phyloP scores from a whole-genome alignment of 2,113 vertebrate genomes.

The Nerophis lumbriciformis region DNA sequence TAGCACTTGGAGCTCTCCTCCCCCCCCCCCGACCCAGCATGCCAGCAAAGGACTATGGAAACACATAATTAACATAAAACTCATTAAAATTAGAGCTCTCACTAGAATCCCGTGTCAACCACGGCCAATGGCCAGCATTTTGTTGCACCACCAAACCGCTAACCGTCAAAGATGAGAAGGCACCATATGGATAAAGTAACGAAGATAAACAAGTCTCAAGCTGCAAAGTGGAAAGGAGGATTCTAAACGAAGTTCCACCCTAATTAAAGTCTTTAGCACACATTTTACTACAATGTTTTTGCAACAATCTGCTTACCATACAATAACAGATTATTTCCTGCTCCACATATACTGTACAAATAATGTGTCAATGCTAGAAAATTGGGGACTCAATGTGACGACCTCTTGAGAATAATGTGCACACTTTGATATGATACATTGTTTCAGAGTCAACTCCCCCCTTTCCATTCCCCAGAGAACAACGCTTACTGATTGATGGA shows the following conservation, averaged over 20 bases:
- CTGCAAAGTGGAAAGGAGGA: constrained; percentile 24
- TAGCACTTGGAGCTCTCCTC: constrained; percentile 12
- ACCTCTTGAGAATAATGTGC: no score
- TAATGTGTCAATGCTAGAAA: neutral
- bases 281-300: constrained; percentile 15
- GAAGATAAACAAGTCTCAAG: constrained; percentile 47
- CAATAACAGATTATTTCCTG: no score
- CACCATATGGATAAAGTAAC: constrained; percentile 44
- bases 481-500: neutral
- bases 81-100: constrained; percentile 50
- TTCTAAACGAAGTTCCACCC: constrained; percentile 35
- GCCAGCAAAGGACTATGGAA: constrained; percentile 38
- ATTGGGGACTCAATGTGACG: no score
- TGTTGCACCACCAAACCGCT: constrained; percentile 38
- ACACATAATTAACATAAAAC: constrained; percentile 60
- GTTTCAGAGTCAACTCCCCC: no score
- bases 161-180: constrained; percentile 48
- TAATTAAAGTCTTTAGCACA: constrained; percentile 45
- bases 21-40: constrained; percentile 1
- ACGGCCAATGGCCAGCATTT: constrained; percentile 38
- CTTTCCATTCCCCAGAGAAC: constrained; percentile 8
- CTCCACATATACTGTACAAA: neutral
- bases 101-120: constrained; percentile 30
- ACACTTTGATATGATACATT: no score
- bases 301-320: no score